phyloP scores from a whole-genome alignment of 2,888 invertebrate genomes.

The Copidosoma aretas region DNA sequence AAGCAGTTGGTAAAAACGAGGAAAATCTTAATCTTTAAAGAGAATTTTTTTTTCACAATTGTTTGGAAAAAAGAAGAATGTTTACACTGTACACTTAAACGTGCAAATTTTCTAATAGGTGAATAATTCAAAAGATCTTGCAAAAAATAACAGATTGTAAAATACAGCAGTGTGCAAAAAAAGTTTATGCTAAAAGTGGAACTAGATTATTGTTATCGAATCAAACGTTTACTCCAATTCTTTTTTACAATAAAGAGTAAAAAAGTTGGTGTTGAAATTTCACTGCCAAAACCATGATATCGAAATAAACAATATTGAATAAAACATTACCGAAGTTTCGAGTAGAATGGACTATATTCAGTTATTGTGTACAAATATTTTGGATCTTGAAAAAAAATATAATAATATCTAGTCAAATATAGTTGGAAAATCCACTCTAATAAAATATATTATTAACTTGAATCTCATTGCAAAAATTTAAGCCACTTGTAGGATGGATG shows the following conservation, averaged over 20 bases:
- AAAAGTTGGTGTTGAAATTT: slow-evolving; percentile 28
- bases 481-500: slow-evolving; percentile 37
- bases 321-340: slow-evolving; percentile 19
- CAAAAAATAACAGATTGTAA: slow-evolving; percentile 31
- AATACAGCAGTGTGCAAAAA: slow-evolving; percentile 25
- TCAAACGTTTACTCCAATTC: slow-evolving; percentile 29
- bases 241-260: slow-evolving; percentile 16
- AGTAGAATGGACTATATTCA: slow-evolving; percentile 13
- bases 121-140: not conserved
- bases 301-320: slow-evolving; percentile 28
- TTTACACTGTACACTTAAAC: slow-evolving; percentile 11
- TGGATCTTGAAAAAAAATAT: slow-evolving; percentile 15
- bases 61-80: not conserved
- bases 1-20: slow-evolving; percentile 10
- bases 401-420: slow-evolving; percentile 13
- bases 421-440: slow-evolving; percentile 5
- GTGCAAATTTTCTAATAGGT: slow-evolving; percentile 14
- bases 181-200: slow-evolving; percentile 44
- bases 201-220: slow-evolving; percentile 35
- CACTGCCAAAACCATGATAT: slow-evolving; percentile 37
- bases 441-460: not conserved
- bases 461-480: slow-evolving; percentile 27
- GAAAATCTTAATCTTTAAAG: slow-evolving; percentile 35
- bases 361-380: slow-evolving; percentile 29
- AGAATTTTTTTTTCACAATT: slow-evolving; percentile 21